phyloP scores from a whole-genome alignment of 2,113 vertebrate genomes.

The Grallaria varia region DNA sequence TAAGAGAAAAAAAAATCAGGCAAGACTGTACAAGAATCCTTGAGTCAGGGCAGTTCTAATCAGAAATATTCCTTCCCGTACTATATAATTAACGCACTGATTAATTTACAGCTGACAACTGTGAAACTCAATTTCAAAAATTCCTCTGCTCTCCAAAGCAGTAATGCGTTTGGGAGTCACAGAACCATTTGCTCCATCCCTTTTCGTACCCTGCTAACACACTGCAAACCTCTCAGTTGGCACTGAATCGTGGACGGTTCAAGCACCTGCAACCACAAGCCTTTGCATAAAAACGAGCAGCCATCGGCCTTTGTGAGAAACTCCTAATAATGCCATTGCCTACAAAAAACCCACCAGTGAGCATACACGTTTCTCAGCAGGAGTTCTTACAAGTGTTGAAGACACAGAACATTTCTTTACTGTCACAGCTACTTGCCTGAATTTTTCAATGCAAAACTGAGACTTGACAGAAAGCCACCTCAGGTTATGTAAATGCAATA shows the following conservation, averaged over 20 bases:
- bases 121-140: not conserved
- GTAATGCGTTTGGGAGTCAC: not conserved
- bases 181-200: not conserved
- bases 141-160: not conserved
- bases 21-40: not conserved
- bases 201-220: not conserved
- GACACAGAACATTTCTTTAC: not conserved
- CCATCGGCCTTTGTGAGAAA: not conserved
- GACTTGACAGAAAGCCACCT: not conserved
- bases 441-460: not conserved
- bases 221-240: not conserved
- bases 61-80: not conserved
- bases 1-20: not conserved
- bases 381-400: not conserved
- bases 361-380: not conserved
- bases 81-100: not conserved
- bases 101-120: not conserved
- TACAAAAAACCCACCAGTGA: not conserved
- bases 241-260: not conserved
- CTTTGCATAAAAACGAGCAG: not conserved
- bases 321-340: not conserved
- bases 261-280: conserved; percentile 6
- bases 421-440: not conserved
- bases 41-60: not conserved
- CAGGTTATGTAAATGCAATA: fast-evolving